Conservation (phyloP, 2,797 vertebrate genomes). For the Telmatherina bonti region DNA sequence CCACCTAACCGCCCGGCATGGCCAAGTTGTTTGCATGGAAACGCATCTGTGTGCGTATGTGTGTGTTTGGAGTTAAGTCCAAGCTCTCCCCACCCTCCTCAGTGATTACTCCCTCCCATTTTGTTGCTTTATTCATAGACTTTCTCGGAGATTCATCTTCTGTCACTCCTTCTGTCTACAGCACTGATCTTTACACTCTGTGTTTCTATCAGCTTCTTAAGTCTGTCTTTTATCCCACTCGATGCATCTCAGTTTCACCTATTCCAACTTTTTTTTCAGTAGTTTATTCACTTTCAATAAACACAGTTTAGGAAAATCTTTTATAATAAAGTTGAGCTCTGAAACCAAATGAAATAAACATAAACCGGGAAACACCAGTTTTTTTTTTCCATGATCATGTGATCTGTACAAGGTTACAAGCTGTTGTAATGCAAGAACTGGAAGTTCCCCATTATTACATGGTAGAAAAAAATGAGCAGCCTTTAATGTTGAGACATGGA, state of each 20-base stretch:
- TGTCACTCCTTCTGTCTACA: conserved; percentile 62
- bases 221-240: conserved; percentile 2
- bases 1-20: conserved; percentile 82
- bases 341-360: conserved; percentile 40
- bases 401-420: conserved; percentile 77
- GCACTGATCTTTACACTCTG: conserved; percentile 57
- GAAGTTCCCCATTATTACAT: conserved; percentile 80
- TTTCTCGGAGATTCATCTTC: conserved; percentile 68
- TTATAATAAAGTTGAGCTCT: neutral
- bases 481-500: conserved; percentile 80
- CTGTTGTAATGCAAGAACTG: conserved; percentile 68
- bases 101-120: conserved; percentile 69
- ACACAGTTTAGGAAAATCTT: conserved; percentile 2
- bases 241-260: neutral
- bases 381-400: conserved; percentile 62
- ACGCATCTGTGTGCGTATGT: conserved; percentile 49
- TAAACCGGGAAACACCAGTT: conserved; percentile 33
- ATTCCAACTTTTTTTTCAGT: neutral
- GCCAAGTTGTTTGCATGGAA: conserved; percentile 79
- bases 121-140: conserved; percentile 69
- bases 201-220: conserved; percentile 9
- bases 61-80: conserved; percentile 59
- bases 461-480: conserved; percentile 69
- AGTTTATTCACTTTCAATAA: neutral
- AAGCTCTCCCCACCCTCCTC: conserved; percentile 70